Percentiles rank a stretch among this genome's conserved stretches.
These are phyloP conservation scores for Cotesia typhae DNA, from an alignment of 1,140 invertebrate genomes.

Conservation along the genomic window DNA sequence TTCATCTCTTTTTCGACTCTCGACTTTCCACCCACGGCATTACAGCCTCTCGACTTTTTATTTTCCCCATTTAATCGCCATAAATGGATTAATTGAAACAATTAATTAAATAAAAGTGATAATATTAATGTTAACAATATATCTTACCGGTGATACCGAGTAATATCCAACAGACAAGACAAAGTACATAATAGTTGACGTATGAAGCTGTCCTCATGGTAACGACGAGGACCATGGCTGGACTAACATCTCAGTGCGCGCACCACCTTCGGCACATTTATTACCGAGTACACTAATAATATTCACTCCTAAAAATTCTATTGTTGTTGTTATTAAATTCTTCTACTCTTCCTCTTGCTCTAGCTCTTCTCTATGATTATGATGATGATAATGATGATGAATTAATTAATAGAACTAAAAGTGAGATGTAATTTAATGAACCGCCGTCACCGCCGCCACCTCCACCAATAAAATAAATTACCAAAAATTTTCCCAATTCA, in stretches of 20 bases:
- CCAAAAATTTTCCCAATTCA: not conserved
- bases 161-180: slow-evolving; percentile 64
- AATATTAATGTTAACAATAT: not conserved
- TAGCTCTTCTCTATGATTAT: too few relatives aligned
- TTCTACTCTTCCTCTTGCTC: not conserved
- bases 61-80: not conserved
- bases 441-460: not conserved
- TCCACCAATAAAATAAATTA: not conserved
- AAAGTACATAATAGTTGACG: slow-evolving; percentile 64
- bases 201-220: slow-evolving; percentile 64
- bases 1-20: not conserved
- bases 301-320: not conserved
- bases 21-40: not conserved
- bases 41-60: not conserved
- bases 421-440: not conserved
- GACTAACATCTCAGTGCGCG: slow-evolving; percentile 43
- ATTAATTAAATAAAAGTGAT: not conserved
- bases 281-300: slow-evolving; percentile 4
- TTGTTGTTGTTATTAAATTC: not conserved
- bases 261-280: slow-evolving; percentile 34
- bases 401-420: too few relatives aligned
- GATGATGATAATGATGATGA: too few relatives aligned
- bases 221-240: slow-evolving; percentile 51
- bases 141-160: slow-evolving; percentile 64
- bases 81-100: not conserved